phyloP scores from a whole-genome alignment of 2,888 invertebrate species.

The Leucophenga montana region DNA sequence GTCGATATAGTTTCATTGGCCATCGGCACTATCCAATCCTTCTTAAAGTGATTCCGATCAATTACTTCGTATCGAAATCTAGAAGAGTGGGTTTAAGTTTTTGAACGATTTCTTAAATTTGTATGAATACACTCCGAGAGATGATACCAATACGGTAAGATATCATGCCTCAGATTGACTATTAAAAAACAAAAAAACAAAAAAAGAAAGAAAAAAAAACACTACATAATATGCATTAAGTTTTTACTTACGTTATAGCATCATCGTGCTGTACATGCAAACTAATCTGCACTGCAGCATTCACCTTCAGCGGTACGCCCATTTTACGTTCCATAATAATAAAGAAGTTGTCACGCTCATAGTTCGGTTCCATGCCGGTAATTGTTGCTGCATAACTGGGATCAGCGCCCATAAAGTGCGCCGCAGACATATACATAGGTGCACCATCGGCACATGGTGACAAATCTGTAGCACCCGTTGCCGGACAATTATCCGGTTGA shows the following conservation, averaged over 20 bases:
- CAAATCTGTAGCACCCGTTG: conserved; percentile 80
- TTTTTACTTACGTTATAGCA: conserved; percentile 75
- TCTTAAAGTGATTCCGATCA: too few species aligned
- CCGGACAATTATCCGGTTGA: conserved; percentile 72
- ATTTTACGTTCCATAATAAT: conserved; percentile 83
- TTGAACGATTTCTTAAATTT: too few species aligned
- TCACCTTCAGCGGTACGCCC: conserved; percentile 83
- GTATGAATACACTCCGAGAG: too few species aligned
- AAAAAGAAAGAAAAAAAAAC: too few species aligned
- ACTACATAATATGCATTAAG: too few species aligned
- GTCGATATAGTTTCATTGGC: too few species aligned
- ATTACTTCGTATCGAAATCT: too few species aligned
- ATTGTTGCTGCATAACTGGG: conserved; percentile 78
- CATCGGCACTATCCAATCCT: too few species aligned
- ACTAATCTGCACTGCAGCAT: conserved; percentile 85
- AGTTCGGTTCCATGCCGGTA: conserved; percentile 79
- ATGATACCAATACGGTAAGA: too few species aligned
- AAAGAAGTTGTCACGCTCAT: conserved; percentile 78
- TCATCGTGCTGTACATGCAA: conserved; percentile 75
- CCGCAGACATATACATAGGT: conserved; percentile 85
- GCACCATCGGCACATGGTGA: conserved; percentile 82
- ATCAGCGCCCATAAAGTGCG: conserved; percentile 86
- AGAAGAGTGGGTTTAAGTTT: too few species aligned
- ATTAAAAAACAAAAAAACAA: too few species aligned
- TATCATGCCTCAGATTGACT: too few species aligned